phyloP scores from a whole-genome alignment of 2,888 invertebrate species.

The Dicycla oo region DNA sequence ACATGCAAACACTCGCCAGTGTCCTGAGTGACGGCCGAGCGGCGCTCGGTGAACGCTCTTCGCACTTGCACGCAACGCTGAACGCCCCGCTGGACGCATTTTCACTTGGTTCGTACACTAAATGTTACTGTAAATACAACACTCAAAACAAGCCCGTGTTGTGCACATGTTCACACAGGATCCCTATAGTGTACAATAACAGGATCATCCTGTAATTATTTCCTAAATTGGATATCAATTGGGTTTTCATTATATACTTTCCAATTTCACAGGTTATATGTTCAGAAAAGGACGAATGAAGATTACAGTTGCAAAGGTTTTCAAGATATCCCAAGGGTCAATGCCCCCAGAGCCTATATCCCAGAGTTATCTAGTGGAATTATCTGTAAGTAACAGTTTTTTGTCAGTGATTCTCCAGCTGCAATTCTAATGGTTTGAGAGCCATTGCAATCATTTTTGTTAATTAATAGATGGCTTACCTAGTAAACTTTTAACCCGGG shows the following conservation, averaged over 20 bases:
- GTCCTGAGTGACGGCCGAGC: too few species aligned
- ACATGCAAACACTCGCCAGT: too few species aligned
- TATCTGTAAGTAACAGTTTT: constrained; percentile 91
- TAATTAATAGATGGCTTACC: too few species aligned
- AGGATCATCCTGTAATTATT: background rate
- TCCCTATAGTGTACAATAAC: background rate
- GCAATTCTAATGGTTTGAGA: background rate
- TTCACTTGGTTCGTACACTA: too few species aligned
- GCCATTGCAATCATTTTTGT: background rate
- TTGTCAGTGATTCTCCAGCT: background rate
- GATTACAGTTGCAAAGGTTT: constrained; percentile 98
- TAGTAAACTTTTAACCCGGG: too few species aligned
- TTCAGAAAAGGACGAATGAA: constrained; percentile 99
- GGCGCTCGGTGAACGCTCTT: too few species aligned
- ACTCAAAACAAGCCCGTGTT: background rate
- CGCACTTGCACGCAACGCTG: too few species aligned
- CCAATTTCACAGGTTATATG: constrained; percentile 92
- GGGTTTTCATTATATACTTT: constrained; percentile 3
- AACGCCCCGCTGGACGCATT: too few species aligned
- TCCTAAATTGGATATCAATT: background rate
- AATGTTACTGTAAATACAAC: background rate
- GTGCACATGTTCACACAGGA: background rate
- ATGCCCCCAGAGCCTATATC: constrained; percentile 96
- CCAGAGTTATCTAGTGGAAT: constrained; percentile 97
- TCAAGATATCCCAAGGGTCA: constrained; percentile 93